Evolutionary conservation across 2,113 vertebrate genomes (phyloP).

Genomic region (Periophthalmus modestus): DNA sequence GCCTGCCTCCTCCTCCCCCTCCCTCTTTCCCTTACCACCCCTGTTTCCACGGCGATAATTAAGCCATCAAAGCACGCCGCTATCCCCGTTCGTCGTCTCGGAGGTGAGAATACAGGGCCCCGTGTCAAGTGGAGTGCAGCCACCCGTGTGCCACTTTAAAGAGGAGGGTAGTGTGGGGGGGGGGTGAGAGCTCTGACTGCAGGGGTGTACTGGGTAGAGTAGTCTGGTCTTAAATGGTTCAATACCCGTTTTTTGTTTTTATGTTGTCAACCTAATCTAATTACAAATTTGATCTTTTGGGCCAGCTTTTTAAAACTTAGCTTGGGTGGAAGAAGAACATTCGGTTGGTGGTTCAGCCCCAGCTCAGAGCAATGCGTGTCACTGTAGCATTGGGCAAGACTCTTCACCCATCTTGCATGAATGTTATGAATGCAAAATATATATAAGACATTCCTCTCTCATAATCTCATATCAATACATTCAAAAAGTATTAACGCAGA

Average conservation of each 20-base stretch:
- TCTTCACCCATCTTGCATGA: not conserved
- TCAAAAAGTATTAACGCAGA: no score
- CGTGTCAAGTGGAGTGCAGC: slow-evolving; percentile 72
- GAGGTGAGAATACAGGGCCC: slow-evolving; percentile 72
- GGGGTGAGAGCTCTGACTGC: not conserved
- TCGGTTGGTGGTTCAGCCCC: not conserved
- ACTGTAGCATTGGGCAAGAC: not conserved
- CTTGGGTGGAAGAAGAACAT: not conserved
- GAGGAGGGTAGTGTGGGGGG: slow-evolving; percentile 43
- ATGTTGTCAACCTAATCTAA: not conserved
- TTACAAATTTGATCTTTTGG: not conserved
- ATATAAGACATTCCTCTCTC: no score
- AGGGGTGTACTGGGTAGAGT: not conserved
- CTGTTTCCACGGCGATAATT: slow-evolving; percentile 78
- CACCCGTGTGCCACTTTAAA: slow-evolving; percentile 73
- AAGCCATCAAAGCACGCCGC: slow-evolving; percentile 77
- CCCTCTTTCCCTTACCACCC: slow-evolving; percentile 45
- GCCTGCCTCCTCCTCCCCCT: slow-evolving; percentile 11
- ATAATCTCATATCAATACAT: no score
- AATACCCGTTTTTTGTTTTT: no score
- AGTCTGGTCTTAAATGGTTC: no score
- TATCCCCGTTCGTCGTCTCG: slow-evolving; percentile 73
- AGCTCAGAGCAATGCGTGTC: not conserved
- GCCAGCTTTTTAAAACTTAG: no score
- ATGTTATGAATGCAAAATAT: no score